Percentiles rank a stretch among this genome's conserved stretches.
Conservation (phyloP, 1,140 invertebrate species). For the Gerris buenoi region DNA sequence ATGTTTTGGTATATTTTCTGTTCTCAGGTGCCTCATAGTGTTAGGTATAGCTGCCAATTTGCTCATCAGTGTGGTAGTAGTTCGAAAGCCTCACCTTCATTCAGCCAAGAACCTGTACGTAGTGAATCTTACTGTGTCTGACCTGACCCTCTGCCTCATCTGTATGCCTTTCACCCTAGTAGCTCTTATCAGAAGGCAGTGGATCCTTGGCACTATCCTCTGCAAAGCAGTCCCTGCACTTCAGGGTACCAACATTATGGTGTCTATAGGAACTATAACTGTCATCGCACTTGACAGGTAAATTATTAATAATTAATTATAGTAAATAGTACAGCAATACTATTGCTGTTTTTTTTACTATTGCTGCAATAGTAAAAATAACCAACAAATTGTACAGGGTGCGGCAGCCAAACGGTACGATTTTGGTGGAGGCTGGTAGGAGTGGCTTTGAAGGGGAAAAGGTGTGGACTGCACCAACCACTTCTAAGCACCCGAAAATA, state of each 20-base stretch:
- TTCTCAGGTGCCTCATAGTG: slow-evolving; percentile 24
- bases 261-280: slow-evolving; percentile 42
- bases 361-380: no score
- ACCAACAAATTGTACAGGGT: no score
- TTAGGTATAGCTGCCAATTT: slow-evolving; percentile 31
- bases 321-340: no score
- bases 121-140: slow-evolving; percentile 40
- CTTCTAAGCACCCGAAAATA: no score
- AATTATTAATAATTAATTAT: no score
- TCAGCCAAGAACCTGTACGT: slow-evolving; percentile 41
- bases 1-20: no score
- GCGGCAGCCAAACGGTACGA: no score
- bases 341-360: no score
- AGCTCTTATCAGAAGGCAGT: slow-evolving; percentile 26
- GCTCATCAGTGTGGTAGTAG: slow-evolving; percentile 31
- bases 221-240: slow-evolving; percentile 40
- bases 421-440: no score
- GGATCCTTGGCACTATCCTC: slow-evolving; percentile 31
- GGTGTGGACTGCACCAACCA: no score
- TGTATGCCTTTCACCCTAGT: slow-evolving; percentile 41
- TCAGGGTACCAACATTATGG: slow-evolving; percentile 39
- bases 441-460: no score
- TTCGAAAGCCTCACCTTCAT: slow-evolving; percentile 32
- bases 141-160: slow-evolving; percentile 38
- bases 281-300: slow-evolving; percentile 43